Percentiles rank a stretch among this genome's conserved stretches.
phyloP scores from a whole-genome alignment of 2,113 vertebrate genomes.

The Pogonocichla stellata region DNA sequence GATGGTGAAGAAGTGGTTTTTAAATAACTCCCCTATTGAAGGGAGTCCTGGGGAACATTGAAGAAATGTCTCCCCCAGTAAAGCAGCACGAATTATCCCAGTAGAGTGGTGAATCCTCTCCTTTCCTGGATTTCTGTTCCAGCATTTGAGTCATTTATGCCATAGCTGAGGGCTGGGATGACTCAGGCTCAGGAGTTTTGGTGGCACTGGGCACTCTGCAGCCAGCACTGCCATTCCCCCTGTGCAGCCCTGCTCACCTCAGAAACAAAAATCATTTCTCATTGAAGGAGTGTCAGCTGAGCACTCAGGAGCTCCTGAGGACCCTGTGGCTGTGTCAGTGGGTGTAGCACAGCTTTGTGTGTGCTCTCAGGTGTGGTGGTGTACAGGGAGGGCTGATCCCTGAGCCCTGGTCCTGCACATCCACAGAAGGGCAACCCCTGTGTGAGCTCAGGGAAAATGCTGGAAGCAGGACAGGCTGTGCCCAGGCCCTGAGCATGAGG shows the following conservation, averaged over 20 bases:
- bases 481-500: fast-evolving
- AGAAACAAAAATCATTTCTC: neutral
- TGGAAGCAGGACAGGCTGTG: neutral
- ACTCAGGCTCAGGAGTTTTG: neutral
- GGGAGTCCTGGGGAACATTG: neutral
- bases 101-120: neutral
- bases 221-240: neutral
- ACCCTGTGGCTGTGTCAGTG: fast-evolving
- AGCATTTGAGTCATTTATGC: neutral
- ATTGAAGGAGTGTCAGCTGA: neutral
- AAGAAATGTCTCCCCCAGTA: neutral
- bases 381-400: fast-evolving
- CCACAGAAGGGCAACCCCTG: neutral
- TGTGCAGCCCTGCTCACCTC: neutral
- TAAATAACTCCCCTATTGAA: neutral
- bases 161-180: neutral
- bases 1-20: neutral
- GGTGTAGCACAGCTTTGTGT: neutral
- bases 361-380: neutral
- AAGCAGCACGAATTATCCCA: neutral
- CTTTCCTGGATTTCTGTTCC: neutral
- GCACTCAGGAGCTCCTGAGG: neutral
- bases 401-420: neutral
- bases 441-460: neutral
- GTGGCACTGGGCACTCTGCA: neutral